Evolutionary conservation across 2,113 vertebrate genomes (phyloP), one percentile per base, ranked within the genome.

Genomic region (Paramisgurnus dabryanus): DNA sequence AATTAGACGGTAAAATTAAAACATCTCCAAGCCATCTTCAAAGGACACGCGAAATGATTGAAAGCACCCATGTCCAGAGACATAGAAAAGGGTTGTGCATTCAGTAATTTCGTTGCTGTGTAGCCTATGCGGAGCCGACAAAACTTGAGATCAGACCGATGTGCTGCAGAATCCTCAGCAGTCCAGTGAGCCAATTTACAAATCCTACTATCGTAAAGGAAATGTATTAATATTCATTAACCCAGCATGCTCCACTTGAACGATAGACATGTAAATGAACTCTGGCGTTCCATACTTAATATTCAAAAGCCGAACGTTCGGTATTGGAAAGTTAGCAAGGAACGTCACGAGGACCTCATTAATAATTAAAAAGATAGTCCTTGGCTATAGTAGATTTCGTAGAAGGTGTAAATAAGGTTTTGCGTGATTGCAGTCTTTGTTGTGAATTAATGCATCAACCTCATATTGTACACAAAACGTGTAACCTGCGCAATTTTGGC

Each of bases 21-120:
- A 85, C 67, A 78, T 18, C 57, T 69, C 78, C 61, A 43, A 69
- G 53, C 61, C 83, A 84, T 88, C 47, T 61, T 80, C 47, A 67
- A 18, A 7, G 34, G 60, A 50, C 27, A 61, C 69, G 81, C 60
- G 71, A 73, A 55, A 68, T 53, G 22, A 65, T 47, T 47, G 40
- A 73, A 79, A 85, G 67, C 86, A 81, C 74, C 88, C 86, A 89
- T 87, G 10, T 75, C 67, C 60, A 2, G 40, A 15, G 22, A 6
- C 57, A 69, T 79, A 22, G 66, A 76, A 58, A 61, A 34, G 39
- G 66, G n/a, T 27, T 15, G 40, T 70, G 60, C 47, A 65, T 60
- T 41, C 41, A 70, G 27, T 64, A 34, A 55, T 41, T 67, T 34
- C 60, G 73, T 50, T 67, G 65, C 61, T 78, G 76, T 61, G 27